These are phyloP conservation scores for Leptopilina syphax DNA, from an alignment of 2,888 invertebrate genomes.

Conservation along the genomic window DNA sequence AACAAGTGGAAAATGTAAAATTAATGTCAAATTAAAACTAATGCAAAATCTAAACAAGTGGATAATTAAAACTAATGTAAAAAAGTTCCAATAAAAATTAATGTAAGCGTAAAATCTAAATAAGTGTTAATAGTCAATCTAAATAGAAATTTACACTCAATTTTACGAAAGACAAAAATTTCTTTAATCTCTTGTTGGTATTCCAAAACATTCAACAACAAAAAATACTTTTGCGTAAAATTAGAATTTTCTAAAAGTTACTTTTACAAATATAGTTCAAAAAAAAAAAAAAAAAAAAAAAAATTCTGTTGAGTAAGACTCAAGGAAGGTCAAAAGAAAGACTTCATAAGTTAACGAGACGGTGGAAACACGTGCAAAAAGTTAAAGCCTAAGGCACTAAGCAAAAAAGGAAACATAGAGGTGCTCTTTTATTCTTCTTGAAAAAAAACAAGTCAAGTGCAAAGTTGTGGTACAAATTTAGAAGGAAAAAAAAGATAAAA, in stretches of 20 bases:
- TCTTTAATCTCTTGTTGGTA: not conserved
- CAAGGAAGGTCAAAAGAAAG: constrained; percentile 8
- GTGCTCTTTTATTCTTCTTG: not conserved
- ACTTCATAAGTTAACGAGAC: not conserved
- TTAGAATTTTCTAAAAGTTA: no score
- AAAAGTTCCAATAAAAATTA: no score
- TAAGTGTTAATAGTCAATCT: no score
- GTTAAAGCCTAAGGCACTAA: constrained; percentile 7
- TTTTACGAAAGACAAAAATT: no score
- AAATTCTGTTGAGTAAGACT: not conserved
- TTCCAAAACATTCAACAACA: not conserved
- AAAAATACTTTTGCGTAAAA: not conserved
- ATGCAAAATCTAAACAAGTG: not conserved
- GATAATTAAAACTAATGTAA: no score
- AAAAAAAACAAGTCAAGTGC: not conserved
- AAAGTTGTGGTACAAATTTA: constrained; percentile 9
- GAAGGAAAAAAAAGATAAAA: not conserved
- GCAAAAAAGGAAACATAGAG: not conserved
- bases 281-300: no score
- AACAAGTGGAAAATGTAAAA: not conserved
- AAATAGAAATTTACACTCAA: no score
- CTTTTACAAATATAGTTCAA: no score
- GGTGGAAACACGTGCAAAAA: not conserved
- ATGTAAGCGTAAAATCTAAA: no score
- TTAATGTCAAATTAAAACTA: no score